Conservation (phyloP, 2,888 invertebrate genomes). For the Liopterus haemorrhoidalis region DNA sequence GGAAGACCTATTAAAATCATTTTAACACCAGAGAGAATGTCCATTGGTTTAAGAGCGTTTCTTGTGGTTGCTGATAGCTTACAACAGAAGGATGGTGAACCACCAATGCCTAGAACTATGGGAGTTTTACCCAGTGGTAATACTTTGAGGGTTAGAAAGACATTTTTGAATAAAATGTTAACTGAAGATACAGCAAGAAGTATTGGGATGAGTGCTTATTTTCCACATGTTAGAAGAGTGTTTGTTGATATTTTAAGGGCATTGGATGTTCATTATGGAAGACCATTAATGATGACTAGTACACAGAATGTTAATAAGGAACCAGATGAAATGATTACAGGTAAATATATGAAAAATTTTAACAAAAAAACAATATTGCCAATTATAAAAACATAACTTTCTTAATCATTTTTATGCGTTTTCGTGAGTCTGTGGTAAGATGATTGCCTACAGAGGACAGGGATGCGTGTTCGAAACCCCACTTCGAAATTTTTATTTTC, state of each 20-base stretch:
- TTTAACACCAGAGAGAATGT: constrained; percentile 94
- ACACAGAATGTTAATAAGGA: constrained; percentile 94
- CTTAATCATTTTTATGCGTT: too few relatives aligned
- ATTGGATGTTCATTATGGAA: constrained; percentile 90
- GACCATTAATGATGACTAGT: constrained; percentile 95
- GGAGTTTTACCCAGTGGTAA: constrained; percentile 93
- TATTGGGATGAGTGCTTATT: constrained; percentile 96
- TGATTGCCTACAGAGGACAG: too few relatives aligned
- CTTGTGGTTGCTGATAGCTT: constrained; percentile 96
- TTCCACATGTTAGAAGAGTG: constrained; percentile 90
- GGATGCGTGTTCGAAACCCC: too few relatives aligned
- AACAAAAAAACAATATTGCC: too few relatives aligned
- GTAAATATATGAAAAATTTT: too few relatives aligned
- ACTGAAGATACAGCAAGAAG: constrained; percentile 94
- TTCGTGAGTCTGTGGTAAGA: too few relatives aligned
- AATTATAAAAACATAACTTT: too few relatives aligned
- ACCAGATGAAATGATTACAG: constrained; percentile 85
- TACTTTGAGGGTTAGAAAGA: constrained; percentile 89
- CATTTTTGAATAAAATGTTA: constrained; percentile 91
- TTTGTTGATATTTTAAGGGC: constrained; percentile 93
- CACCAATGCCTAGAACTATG: constrained; percentile 96
- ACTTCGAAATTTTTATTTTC: too few relatives aligned
- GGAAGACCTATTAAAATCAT: constrained; percentile 90
- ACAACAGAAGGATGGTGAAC: constrained; percentile 98
- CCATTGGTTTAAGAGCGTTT: constrained; percentile 94